phyloP scores from a whole-genome alignment of 2,888 invertebrate species.

The Sphinx pinastri region DNA sequence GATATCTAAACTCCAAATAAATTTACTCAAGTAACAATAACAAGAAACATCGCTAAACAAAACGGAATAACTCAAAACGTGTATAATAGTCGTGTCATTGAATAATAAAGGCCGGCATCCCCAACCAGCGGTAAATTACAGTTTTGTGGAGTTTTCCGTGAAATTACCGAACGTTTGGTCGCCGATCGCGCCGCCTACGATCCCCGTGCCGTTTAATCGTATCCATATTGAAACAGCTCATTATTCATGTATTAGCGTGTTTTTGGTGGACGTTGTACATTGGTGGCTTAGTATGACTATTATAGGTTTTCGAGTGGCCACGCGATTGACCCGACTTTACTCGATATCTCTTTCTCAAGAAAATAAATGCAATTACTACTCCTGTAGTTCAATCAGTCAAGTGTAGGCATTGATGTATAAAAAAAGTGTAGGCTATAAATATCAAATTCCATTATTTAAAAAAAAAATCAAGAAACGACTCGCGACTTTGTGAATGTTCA shows the following conservation, averaged over 20 bases:
- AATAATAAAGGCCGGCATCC: slow-evolving; percentile 47
- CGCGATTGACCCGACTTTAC: no score
- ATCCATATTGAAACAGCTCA: slow-evolving; percentile 70
- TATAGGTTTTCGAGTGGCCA: background rate
- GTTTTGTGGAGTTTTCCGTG: slow-evolving; percentile 63
- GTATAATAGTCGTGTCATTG: slow-evolving; percentile 26
- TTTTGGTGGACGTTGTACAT: background rate
- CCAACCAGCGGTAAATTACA: slow-evolving; percentile 60
- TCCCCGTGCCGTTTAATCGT: slow-evolving; percentile 72
- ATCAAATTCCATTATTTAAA: no score
- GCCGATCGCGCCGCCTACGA: slow-evolving; percentile 43
- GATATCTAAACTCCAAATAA: background rate
- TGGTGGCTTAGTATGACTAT: background rate
- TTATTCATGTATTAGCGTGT: slow-evolving; percentile 46
- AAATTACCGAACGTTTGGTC: slow-evolving; percentile 66
- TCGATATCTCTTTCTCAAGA: no score
- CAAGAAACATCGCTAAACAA: slow-evolving; percentile 11
- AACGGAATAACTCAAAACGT: slow-evolving; percentile 7
- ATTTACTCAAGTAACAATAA: background rate
- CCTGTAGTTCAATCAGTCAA: no score
- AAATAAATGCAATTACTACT: background rate
- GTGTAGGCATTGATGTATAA: no score
- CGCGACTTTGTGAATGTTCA: no score
- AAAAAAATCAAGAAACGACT: no score
- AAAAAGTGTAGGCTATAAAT: no score